Evolutionary conservation across 2,113 vertebrate species (phyloP).

Genomic region (Thomomys bottae): DNA sequence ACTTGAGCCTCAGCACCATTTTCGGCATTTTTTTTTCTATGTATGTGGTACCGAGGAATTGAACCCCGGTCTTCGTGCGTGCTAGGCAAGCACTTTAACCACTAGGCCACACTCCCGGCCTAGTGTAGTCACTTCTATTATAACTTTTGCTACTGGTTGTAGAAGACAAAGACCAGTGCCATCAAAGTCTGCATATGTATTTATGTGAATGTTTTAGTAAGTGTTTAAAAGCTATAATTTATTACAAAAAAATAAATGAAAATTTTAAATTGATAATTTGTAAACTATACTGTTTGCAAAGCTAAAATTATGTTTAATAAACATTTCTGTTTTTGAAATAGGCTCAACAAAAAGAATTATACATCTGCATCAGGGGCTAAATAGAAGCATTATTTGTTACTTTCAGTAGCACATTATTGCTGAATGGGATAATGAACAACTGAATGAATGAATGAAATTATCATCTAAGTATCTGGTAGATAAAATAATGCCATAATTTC

Average conservation of each 20-base stretch:
- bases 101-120: too few species aligned
- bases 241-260: neutral
- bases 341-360: neutral
- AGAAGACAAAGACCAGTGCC: neutral
- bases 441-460: neutral
- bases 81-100: too few species aligned
- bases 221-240: neutral
- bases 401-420: neutral
- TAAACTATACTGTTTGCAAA: neutral
- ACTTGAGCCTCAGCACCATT: too few species aligned
- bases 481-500: neutral
- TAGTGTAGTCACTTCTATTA: neutral
- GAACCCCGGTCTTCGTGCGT: too few species aligned
- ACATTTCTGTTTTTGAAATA: conserved; percentile 24
- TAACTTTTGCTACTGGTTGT: neutral
- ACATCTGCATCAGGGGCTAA: neutral
- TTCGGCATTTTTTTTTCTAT: too few species aligned
- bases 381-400: conserved; percentile 7
- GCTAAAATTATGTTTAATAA: neutral
- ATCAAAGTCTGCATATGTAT: neutral
- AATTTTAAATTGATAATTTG: neutral
- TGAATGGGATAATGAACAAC: neutral
- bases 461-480: neutral
- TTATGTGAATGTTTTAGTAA: neutral
- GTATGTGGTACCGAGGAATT: too few species aligned